Percentiles rank a stretch among this genome's conserved stretches.
phyloP scores from a whole-genome alignment of 1,140 invertebrate genomes.

The Paraescarpia echinospica region DNA sequence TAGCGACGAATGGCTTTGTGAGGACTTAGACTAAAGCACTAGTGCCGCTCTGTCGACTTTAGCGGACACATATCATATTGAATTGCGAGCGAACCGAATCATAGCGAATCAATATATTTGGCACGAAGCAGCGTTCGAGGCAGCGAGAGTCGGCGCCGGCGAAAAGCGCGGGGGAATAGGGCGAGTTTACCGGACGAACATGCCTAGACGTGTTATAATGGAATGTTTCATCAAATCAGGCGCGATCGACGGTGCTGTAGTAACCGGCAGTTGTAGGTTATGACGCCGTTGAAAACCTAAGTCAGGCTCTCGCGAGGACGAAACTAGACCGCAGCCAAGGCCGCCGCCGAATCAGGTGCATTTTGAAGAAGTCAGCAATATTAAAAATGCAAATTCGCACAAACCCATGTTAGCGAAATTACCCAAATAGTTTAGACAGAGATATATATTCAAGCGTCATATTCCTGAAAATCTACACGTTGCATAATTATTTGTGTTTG shows the following conservation, averaged over 20 bases:
- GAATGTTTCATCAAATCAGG: conserved; percentile 5
- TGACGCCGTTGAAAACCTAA: not conserved
- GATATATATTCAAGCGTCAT: not conserved
- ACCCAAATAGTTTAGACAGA: not conserved
- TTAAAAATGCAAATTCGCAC: not conserved
- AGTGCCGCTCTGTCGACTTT: not conserved
- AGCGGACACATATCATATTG: not conserved
- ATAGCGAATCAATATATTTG: conserved; percentile 1
- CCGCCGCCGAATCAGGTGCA: no score
- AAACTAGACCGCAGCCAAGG: not conserved
- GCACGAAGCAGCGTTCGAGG: not conserved
- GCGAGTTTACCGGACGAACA: not conserved
- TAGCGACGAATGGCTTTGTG: not conserved
- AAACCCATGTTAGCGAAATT: not conserved
- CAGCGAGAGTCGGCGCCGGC: not conserved
- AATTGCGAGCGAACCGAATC: not conserved
- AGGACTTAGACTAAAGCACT: not conserved
- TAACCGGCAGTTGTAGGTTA: not conserved
- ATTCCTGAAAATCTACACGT: not conserved
- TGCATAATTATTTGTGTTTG: not conserved
- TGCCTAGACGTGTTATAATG: not conserved
- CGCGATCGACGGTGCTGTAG: not conserved
- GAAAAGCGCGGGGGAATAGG: not conserved
- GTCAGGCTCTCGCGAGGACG: not conserved
- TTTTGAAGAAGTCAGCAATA: no score